Conservation (phyloP, 2,888 invertebrate genomes). For the Heteromyza rotundicornis region DNA sequence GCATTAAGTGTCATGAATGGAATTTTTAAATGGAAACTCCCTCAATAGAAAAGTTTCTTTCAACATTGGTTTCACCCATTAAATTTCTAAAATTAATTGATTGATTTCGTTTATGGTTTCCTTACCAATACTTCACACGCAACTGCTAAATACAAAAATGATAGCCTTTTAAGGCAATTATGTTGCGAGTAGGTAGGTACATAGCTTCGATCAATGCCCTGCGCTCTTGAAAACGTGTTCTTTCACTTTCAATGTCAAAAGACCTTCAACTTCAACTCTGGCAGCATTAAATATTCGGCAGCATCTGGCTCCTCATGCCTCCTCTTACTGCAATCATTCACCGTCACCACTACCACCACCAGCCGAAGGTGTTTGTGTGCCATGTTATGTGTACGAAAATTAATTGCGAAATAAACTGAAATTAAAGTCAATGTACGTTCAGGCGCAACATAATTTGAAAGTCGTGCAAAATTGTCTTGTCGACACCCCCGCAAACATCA, state of each 20-base stretch:
- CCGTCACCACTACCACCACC: no score
- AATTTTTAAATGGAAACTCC: no score
- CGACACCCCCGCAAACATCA: no score
- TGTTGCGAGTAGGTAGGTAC: no score
- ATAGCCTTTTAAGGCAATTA: no score
- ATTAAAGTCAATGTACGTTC: conserved; percentile 27
- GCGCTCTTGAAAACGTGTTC: background rate
- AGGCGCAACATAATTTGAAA: conserved; percentile 36
- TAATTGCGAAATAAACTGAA: conserved; percentile 2
- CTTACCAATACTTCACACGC: no score
- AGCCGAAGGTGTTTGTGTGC: background rate
- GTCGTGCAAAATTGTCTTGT: conserved; percentile 33
- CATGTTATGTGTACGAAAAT: background rate
- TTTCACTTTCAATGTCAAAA: conserved; percentile 12
- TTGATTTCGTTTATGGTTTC: no score
- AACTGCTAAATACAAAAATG: no score
- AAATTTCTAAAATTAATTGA: no score
- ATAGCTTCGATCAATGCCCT: background rate
- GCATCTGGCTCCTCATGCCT: background rate
- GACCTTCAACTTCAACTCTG: background rate
- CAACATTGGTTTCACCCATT: no score
- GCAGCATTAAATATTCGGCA: background rate
- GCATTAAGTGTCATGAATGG: no score
- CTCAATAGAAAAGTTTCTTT: no score
- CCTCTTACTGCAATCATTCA: background rate